Conservation (phyloP, 2,888 invertebrate genomes). For the Amblyjoppa fuscipennis region DNA sequence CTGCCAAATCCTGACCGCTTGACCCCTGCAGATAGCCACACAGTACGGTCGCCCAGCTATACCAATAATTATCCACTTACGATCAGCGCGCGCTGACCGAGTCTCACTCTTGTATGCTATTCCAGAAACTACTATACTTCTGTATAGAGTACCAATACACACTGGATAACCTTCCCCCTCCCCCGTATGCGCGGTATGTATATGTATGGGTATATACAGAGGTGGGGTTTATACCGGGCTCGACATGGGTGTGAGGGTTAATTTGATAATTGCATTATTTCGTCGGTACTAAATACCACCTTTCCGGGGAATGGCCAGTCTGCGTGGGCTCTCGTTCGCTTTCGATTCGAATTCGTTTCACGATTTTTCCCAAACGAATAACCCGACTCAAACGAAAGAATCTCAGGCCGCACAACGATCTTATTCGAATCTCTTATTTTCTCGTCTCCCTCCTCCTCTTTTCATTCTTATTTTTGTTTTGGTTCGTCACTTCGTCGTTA, state of each 20-base stretch:
- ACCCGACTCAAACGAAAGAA: constrained; percentile 16
- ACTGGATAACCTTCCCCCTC: too few relatives aligned
- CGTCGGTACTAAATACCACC: constrained; percentile 81
- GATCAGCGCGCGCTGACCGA: constrained; percentile 10
- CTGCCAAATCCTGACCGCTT: constrained; percentile 75
- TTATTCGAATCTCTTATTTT: constrained; percentile 15
- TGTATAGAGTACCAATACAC: not conserved
- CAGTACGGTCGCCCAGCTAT: constrained; percentile 59
- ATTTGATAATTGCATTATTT: constrained; percentile 83
- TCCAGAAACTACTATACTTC: constrained; percentile 6
- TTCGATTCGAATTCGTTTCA: constrained; percentile 26
- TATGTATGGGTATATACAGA: not conserved
- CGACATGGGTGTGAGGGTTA: constrained; percentile 79
- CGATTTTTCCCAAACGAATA: constrained; percentile 18
- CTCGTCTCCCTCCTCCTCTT: not conserved
- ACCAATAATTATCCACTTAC: constrained; percentile 82
- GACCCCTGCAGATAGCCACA: constrained; percentile 64
- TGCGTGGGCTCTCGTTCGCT: constrained; percentile 56
- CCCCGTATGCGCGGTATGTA: not conserved
- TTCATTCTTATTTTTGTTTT: constrained; percentile 54
- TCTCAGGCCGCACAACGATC: constrained; percentile 5
- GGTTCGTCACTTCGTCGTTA: constrained; percentile 33
- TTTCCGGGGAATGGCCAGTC: constrained; percentile 78
- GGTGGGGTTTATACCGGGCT: constrained; percentile 63
- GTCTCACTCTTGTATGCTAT: not conserved